A percentile compares a stretch with the other conserved stretches of the same genome.
These are phyloP conservation scores for Dryocosmus kuriphilus DNA, from an alignment of 2,888 invertebrate genomes.

Conservation along the genomic window DNA sequence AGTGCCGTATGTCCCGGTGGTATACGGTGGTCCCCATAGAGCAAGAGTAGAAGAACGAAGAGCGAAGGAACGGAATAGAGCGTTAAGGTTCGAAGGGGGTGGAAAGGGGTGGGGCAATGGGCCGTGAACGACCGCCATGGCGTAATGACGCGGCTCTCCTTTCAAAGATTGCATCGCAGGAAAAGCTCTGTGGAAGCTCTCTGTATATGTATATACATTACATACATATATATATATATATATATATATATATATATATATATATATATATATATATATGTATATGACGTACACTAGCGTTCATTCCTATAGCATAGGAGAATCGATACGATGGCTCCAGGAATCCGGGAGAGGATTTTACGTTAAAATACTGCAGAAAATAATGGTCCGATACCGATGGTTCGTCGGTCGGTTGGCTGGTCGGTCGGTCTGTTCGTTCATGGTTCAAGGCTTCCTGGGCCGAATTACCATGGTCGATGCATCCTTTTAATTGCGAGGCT, in stretches of 20 bases:
- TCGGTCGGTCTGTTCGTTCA: slow-evolving; percentile 48
- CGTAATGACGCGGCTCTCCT: slow-evolving; percentile 78
- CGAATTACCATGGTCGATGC: slow-evolving; percentile 65
- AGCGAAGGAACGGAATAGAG: slow-evolving; percentile 60
- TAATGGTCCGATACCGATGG: slow-evolving; percentile 64
- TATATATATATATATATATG: slow-evolving; percentile 47
- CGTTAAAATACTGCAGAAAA: slow-evolving; percentile 72
- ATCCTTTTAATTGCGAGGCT: slow-evolving; percentile 67
- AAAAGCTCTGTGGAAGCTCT: slow-evolving; percentile 70
- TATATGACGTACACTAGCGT: slow-evolving; percentile 49
- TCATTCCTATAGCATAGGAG: slow-evolving; percentile 51
- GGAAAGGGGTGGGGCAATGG: slow-evolving; percentile 73
- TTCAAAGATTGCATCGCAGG: slow-evolving; percentile 78
- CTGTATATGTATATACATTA: slow-evolving; percentile 50
- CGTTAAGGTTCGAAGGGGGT: slow-evolving; percentile 56
- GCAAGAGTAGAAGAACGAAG: slow-evolving; percentile 57
- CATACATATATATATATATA: slow-evolving; percentile 45
- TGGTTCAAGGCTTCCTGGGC: slow-evolving; percentile 50
- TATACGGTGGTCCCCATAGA: slow-evolving; percentile 48
- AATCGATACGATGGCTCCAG: slow-evolving; percentile 73
- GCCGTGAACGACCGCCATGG: slow-evolving; percentile 75
- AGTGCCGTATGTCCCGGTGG: slow-evolving; percentile 61
- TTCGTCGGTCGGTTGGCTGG: slow-evolving; percentile 42
- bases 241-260: slow-evolving; percentile 48
- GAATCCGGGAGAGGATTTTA: slow-evolving; percentile 69